phyloP scores from a whole-genome alignment of 2,113 vertebrate genomes.

The Brevimyrus niger region DNA sequence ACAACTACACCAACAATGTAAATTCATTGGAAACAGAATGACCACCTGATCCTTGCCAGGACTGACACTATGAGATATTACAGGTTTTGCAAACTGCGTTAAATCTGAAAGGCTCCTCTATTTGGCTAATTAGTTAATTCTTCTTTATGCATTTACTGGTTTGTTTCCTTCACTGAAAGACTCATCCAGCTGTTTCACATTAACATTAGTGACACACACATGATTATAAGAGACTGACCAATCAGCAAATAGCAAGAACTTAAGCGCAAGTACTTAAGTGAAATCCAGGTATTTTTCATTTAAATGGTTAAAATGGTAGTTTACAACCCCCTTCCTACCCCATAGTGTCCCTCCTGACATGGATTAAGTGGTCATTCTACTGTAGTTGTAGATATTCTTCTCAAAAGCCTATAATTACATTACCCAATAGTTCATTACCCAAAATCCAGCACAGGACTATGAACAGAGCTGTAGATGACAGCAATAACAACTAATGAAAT shows the following conservation, averaged over 20 bases:
- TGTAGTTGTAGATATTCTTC: background rate
- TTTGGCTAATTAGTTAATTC: too few species aligned
- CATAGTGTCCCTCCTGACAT: background rate
- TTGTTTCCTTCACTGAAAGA: too few species aligned
- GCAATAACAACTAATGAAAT: background rate
- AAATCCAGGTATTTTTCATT: background rate
- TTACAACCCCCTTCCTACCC: background rate
- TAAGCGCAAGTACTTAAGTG: too few species aligned
- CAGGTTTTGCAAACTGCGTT: background rate
- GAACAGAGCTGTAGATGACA: background rate
- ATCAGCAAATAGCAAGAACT: too few species aligned
- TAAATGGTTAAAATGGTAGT: background rate
- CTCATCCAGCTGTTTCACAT: too few species aligned
- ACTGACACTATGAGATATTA: background rate
- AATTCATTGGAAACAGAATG: background rate
- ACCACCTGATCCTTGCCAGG: background rate
- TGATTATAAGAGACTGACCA: too few species aligned
- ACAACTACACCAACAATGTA: background rate
- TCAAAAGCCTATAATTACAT: background rate
- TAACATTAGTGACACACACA: too few species aligned
- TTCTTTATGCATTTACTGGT: too few species aligned
- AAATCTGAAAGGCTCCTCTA: background rate
- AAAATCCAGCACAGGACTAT: background rate
- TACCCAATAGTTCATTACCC: background rate
- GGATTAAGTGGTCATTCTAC: background rate